Base-by-base conservation (phyloP, 2,797 vertebrate genomes). In the Furcifer pardalis region DNA sequence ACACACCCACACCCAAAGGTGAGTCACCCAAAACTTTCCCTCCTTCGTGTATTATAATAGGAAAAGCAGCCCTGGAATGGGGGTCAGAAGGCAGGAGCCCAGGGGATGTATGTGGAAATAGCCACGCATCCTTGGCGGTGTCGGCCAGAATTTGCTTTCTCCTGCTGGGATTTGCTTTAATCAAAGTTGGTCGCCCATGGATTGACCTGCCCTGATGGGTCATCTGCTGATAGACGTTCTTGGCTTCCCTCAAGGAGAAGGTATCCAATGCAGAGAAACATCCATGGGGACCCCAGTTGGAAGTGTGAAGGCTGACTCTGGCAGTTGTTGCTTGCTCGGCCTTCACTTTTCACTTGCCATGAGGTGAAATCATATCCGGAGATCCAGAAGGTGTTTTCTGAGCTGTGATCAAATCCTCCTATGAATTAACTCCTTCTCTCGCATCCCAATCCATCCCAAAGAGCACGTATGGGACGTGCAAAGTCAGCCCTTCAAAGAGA, bases 281-380 rank as follows among this genome's bases (percentile, higher is more conserved):
- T 15, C 66, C 66, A 0, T 0, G 13, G 30, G 62, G 79, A 84
- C n/a, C n/a, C n/a, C n/a, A n/a, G n/a, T n/a, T 79, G 76, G 30
- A 72, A 73, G 30, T 77, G 60, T 0, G 2, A 80, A 4, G 6
- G 49, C 35, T 71, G 72, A 56, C 73, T 69, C 44, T 30, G 32
- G 76, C 84, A 88, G 79, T 40, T 81, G 63, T 72, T 72, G 66
- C 42, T 72, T 79, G 63, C 72, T 66, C 74, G 21, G 2, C 13
- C 40, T 56, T 86, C 1, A 30, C 8, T 37, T 69, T 56, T 56
- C 40, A 66, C 30, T 40, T 82, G 79, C 74, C 0, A 0, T 40
- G 73, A 77, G 35, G 68, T 56, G 69, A 65, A 73, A 27, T 19
- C 56, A 52, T 40, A 56, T 23, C 19, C 10, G 44, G 84, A 49